These are phyloP conservation scores for Neocloeon triangulifer DNA, from an alignment of 1,140 invertebrate species.

Conservation along the genomic window DNA sequence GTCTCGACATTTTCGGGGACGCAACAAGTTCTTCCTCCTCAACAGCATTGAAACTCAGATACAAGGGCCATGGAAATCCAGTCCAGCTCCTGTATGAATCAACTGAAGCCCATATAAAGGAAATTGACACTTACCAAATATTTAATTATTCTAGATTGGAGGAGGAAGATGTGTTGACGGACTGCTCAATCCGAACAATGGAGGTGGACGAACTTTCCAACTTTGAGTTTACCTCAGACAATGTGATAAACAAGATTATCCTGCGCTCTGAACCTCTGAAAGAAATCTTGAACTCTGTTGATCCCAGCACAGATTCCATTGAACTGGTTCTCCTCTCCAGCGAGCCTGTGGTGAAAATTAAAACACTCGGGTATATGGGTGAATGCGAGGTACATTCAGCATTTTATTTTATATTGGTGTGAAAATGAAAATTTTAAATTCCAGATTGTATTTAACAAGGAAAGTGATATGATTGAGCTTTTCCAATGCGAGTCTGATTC, in stretches of 20 bases:
- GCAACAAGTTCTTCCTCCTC: slow-evolving; percentile 21
- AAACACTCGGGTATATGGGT: slow-evolving; percentile 51
- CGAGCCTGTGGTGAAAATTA: slow-evolving; percentile 56
- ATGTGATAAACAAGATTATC: slow-evolving; percentile 64
- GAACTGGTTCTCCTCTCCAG: slow-evolving; percentile 58
- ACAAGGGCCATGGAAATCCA: slow-evolving; percentile 45
- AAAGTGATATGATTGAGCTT: slow-evolving; percentile 57
- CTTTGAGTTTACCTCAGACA: slow-evolving; percentile 45
- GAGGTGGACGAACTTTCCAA: slow-evolving; percentile 60
- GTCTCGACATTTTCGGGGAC: slow-evolving; percentile 78
- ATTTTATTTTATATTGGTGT: too few relatives aligned
- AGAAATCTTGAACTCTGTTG: slow-evolving; percentile 59
- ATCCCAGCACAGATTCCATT: slow-evolving; percentile 55
- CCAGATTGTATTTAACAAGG: slow-evolving; percentile 56
- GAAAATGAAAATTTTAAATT: too few relatives aligned
- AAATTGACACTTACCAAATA: too few relatives aligned
- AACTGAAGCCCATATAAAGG: too few relatives aligned
- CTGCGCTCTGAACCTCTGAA: slow-evolving; percentile 58
- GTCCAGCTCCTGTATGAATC: slow-evolving; percentile 44
- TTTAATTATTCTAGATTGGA: slow-evolving; percentile 30
- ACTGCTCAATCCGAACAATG: slow-evolving; percentile 72
- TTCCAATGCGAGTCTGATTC: slow-evolving; percentile 50
- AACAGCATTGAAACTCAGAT: slow-evolving; percentile 50
- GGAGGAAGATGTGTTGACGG: slow-evolving; percentile 61
- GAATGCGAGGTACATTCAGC: slow-evolving; percentile 20